Evolutionary conservation across 23 tunicate genomes (phyloP).

Genomic region (Botrylloides violaceus): DNA sequence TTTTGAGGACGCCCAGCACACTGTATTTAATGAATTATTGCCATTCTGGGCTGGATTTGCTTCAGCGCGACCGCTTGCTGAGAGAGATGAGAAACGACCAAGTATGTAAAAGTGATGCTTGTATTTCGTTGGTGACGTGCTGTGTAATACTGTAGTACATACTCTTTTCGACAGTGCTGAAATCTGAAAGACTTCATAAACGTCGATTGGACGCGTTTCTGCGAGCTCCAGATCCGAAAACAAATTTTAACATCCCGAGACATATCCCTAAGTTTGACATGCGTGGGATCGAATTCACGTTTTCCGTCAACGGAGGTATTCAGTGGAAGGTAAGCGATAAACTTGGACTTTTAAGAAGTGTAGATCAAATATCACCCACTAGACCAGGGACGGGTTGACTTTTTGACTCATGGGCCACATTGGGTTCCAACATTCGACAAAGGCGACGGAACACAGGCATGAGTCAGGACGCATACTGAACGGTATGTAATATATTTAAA

Average conservation of each 20-base stretch:
- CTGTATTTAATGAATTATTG: constrained; percentile 75
- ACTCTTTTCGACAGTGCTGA: constrained; percentile 37
- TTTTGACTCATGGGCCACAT: too few species aligned
- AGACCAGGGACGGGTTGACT: too few species aligned
- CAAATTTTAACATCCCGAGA: constrained; percentile 36
- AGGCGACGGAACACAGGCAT: too few species aligned
- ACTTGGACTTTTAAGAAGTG: not conserved
- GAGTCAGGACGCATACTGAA: too few species aligned
- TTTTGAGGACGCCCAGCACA: constrained; percentile 85
- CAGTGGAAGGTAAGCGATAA: constrained; percentile 63
- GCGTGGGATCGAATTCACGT: constrained; percentile 71
- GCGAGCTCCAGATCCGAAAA: constrained; percentile 43
- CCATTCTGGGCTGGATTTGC: constrained; percentile 94
- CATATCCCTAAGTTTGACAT: constrained; percentile 65
- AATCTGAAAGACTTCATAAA: constrained; percentile 61
- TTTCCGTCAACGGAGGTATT: constrained; percentile 70
- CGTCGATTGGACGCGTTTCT: constrained; percentile 58
- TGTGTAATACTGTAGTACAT: not conserved
- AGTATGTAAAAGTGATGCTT: constrained; percentile 14
- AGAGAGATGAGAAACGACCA: constrained; percentile 77
- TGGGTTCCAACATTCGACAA: too few species aligned
- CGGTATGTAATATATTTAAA: too few species aligned
- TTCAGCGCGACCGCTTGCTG: constrained; percentile 66
- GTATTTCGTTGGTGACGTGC: not conserved
- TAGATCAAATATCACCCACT: too few species aligned